Base-by-base conservation (phyloP, 2,113 vertebrate species). In the Acanthisitta chloris region DNA sequence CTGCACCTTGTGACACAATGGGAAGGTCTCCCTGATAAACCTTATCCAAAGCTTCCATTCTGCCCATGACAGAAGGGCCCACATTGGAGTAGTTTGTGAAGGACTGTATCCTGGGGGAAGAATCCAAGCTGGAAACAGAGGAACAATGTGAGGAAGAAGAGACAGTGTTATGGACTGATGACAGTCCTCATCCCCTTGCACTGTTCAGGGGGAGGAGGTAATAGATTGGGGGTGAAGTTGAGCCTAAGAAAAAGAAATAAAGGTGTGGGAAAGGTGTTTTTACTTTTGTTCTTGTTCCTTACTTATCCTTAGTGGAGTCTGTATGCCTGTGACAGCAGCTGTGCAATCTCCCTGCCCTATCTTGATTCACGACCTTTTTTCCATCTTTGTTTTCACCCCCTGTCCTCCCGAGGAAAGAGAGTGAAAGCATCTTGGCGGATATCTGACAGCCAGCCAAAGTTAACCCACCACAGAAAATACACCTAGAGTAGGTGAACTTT, bases 181-280 rank as follows among this genome's bases (percentile, higher is more conserved):
- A 31, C 23, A 20, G 26, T 51, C n/a, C 33, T 16, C 4, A 31
- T 18, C 12, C 5, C 10, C 2, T 34, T 49, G 9, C 0, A 1
- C 31, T 1, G 1, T n/a, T 25, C 1, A 0, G 6, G 8, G 12
- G 16, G 20, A 67, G 4, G 19, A 36, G 28, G 12, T 4, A 23
- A 40, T 20, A 33, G 20, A 20, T 2, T 36, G 25, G 33, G 36
- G 73, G 17, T 28, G 29, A 79, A 57, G 19, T 4, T 31, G 34
- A 84, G 52, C 23, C 52, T 38, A 11, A 5, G 8, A 73, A 72
- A 34, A 54, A 57, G 28, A 8, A 59, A 10, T 61, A 72, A 61
- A 14, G 9, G 10, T 23, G 24, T 52, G 6, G 26, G 28, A 12
- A 61, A 57, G 14, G 38, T 64, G 19, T 21, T 42, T 40, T 62